phyloP scores from a whole-genome alignment of 2,888 invertebrate species.

The Drosophila affinis region DNA sequence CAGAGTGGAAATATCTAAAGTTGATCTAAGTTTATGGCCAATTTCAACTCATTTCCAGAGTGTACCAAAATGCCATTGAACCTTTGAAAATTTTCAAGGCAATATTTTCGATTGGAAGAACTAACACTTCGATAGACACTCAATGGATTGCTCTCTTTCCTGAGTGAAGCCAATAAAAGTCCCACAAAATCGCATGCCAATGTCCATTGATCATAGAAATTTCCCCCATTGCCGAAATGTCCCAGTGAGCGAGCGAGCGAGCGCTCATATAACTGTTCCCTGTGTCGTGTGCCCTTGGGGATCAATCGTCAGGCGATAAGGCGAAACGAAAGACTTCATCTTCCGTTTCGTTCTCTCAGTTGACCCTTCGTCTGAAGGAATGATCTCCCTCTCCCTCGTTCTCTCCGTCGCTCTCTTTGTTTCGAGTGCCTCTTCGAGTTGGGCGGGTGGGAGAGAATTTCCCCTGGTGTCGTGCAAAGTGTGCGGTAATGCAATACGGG shows the following conservation, averaged over 20 bases:
- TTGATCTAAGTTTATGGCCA: neutral
- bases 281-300: neutral
- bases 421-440: neutral
- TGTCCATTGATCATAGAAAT: neutral
- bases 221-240: neutral
- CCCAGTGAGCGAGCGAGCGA: neutral
- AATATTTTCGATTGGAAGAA: neutral
- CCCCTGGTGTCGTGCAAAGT: conserved; percentile 4
- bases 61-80: conserved; percentile 3
- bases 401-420: neutral
- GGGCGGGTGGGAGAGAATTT: neutral
- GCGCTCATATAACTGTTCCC: neutral
- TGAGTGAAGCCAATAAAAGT: no score
- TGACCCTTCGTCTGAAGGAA: neutral
- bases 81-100: neutral
- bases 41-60: neutral
- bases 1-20: conserved; percentile 5
- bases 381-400: neutral
- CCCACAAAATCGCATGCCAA: neutral
- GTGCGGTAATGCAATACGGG: conserved; percentile 22
- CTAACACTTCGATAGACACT: neutral
- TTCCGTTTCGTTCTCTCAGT: neutral
- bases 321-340: neutral
- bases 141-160: neutral
- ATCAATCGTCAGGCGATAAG: neutral